Percentiles rank a stretch among this genome's conserved stretches.
Conservation (phyloP, 2,113 vertebrate genomes). For the Oreochromis spilurus region DNA sequence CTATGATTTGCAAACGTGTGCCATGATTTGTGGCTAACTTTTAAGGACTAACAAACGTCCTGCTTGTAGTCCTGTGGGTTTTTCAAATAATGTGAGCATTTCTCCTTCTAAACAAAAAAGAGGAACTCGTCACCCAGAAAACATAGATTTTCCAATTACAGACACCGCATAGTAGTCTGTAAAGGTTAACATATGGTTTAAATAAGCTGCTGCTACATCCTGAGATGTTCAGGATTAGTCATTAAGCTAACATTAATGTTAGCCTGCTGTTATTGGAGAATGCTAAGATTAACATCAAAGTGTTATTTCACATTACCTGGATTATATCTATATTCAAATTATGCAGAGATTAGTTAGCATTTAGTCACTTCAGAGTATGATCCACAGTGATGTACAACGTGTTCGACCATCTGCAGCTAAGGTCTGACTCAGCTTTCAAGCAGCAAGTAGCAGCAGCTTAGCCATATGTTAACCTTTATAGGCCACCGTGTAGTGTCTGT, state of each 20-base stretch:
- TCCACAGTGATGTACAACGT: not conserved
- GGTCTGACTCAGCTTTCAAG: not conserved
- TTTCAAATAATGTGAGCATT: not conserved
- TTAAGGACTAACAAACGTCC: not conserved
- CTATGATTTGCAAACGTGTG: not conserved
- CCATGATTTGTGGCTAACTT: not conserved
- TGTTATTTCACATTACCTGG: not conserved
- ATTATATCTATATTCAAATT: not conserved
- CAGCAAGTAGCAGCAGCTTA: not conserved
- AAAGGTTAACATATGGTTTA: not conserved
- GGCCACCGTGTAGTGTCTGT: not conserved
- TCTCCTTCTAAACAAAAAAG: not conserved
- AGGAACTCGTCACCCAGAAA: not conserved
- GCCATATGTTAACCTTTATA: not conserved
- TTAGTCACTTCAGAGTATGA: not conserved
- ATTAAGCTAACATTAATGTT: not conserved
- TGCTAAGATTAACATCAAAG: not conserved
- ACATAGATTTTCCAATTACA: not conserved
- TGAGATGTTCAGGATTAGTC: not conserved
- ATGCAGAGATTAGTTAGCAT: not conserved
- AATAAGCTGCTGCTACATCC: not conserved
- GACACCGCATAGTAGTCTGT: not conserved
- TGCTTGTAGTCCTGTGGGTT: not conserved
- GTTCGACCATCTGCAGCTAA: not conserved
- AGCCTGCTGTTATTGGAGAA: not conserved